Percentiles rank a stretch among this genome's conserved stretches.
These are phyloP conservation scores for Anoplophora glabripennis DNA, from an alignment of 1,140 invertebrate genomes.

Conservation along the genomic window DNA sequence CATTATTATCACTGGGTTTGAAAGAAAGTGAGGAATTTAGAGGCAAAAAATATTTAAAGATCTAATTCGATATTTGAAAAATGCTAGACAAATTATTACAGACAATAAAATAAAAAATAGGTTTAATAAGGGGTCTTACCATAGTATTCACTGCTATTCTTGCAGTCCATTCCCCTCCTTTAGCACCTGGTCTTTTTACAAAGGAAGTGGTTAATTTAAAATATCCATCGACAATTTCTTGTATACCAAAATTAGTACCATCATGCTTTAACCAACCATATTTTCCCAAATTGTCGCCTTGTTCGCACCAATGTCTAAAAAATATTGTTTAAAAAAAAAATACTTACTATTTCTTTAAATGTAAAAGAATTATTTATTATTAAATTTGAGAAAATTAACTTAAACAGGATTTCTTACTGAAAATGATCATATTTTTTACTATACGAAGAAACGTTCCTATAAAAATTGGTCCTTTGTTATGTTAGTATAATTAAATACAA, in stretches of 20 bases:
- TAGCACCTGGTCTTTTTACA: slow-evolving; percentile 75
- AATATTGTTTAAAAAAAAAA: neutral
- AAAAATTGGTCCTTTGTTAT: too few species aligned
- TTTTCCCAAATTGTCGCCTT: slow-evolving; percentile 76
- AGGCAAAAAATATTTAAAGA: too few species aligned
- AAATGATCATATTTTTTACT: too few species aligned
- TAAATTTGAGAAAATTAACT: neutral
- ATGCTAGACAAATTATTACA: too few species aligned
- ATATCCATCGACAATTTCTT: slow-evolving; percentile 81
- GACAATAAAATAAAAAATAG: slow-evolving; percentile 8
- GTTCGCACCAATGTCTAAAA: slow-evolving; percentile 88
- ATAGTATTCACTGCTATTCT: slow-evolving; percentile 69
- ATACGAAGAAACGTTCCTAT: too few species aligned
- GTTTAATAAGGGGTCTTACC: slow-evolving; percentile 47
- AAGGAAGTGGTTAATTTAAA: slow-evolving; percentile 82
- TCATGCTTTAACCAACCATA: slow-evolving; percentile 92
- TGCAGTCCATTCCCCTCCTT: slow-evolving; percentile 92
- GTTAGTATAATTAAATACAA: too few species aligned
- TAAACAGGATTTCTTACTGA: too few species aligned
- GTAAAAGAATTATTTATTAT: neutral
- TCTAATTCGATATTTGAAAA: too few species aligned
- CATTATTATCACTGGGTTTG: too few species aligned
- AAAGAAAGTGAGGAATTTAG: too few species aligned
- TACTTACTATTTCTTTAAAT: neutral
- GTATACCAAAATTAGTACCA: slow-evolving; percentile 86